Evolutionary conservation across 1,140 invertebrate genomes (phyloP).

Genomic region (Solenopsis invicta): DNA sequence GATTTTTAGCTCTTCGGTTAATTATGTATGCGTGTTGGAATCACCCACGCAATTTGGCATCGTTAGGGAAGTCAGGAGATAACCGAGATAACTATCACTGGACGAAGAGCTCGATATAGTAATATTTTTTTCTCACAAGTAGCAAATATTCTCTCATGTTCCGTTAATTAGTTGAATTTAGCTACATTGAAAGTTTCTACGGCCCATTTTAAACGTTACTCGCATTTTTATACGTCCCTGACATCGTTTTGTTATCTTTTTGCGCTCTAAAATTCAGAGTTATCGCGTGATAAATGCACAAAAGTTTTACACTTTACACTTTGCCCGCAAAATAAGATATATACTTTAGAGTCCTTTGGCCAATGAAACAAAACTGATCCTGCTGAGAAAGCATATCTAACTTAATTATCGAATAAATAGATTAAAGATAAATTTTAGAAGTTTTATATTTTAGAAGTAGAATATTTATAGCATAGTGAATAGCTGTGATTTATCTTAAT

Average conservation of each 20-base stretch:
- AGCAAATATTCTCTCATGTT: conserved; percentile 60
- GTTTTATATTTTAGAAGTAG: conserved; percentile 5
- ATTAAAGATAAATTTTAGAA: conserved; percentile 2
- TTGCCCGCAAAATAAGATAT: background rate
- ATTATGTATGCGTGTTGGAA: conserved; percentile 63
- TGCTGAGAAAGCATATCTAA: background rate
- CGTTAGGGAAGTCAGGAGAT: conserved; percentile 21
- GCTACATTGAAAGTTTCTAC: background rate
- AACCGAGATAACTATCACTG: background rate
- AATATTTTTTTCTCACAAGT: conserved; percentile 5
- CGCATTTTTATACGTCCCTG: conserved; percentile 14
- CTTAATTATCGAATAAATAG: conserved; percentile 11
- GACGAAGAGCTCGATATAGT: conserved; percentile 2
- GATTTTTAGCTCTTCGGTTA: conserved; percentile 62
- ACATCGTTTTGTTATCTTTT: conserved; percentile 21
- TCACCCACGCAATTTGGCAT: conserved; percentile 54
- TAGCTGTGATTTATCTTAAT: background rate
- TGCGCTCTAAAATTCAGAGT: conserved; percentile 14
- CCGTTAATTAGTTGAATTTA: conserved; percentile 71
- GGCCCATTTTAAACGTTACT: background rate
- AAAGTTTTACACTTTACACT: conserved; percentile 16
- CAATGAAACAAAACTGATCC: background rate
- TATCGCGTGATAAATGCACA: conserved; percentile 20
- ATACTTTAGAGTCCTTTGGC: background rate
- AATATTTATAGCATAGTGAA: background rate